Percentiles rank a stretch among this genome's conserved stretches.
Conservation (phyloP, 2,888 invertebrate genomes). For the Drosophila crucigera region DNA sequence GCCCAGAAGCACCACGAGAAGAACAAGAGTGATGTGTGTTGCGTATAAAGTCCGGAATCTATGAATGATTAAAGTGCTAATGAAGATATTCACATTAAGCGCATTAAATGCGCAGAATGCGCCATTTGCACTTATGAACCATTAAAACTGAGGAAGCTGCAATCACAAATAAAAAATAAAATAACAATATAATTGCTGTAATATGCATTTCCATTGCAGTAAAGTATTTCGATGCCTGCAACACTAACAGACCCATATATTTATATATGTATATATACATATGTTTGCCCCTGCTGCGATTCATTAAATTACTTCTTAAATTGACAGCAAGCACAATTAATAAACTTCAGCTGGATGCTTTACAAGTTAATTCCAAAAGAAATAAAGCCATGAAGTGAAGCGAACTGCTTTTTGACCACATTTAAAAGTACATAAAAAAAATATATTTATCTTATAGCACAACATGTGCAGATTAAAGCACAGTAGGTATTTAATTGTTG, state of each 20-base stretch:
- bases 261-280: neutral
- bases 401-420: neutral
- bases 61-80: conserved; percentile 21
- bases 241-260: conserved; percentile 7
- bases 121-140: conserved; percentile 34
- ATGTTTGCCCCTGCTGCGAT: conserved; percentile 22
- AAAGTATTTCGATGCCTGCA: conserved; percentile 35
- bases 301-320: conserved; percentile 46
- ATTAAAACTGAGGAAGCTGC: conserved; percentile 31
- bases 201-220: conserved; percentile 42
- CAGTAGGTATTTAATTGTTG: neutral
- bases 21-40: neutral
- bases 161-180: conserved; percentile 4
- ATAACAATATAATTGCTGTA: conserved; percentile 61
- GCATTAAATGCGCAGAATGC: conserved; percentile 34
- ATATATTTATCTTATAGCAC: neutral
- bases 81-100: conserved; percentile 45
- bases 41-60: conserved; percentile 9
- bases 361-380: conserved; percentile 3
- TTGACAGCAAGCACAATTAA: conserved; percentile 32
- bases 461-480: conserved; percentile 17
- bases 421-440: conserved; percentile 4
- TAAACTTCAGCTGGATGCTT: conserved; percentile 18
- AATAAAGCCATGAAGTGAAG: conserved; percentile 16
- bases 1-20: neutral